phyloP scores from a whole-genome alignment of 2,113 vertebrate species.

The Nipponia nippon region DNA sequence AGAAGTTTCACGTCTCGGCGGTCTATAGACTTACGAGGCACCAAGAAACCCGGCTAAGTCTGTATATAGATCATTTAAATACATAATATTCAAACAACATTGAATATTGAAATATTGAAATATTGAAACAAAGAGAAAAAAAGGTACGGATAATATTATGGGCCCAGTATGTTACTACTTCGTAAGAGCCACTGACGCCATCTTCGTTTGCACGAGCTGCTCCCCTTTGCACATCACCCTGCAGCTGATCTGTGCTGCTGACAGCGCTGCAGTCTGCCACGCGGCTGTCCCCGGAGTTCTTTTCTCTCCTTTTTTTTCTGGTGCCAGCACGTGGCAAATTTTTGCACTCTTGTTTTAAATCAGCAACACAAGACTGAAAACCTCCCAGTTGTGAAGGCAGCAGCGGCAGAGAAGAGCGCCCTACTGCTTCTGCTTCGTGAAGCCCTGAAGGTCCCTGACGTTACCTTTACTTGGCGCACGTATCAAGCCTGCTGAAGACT shows the following conservation, averaged over 20 bases:
- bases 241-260: not conserved
- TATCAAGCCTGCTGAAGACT: not conserved
- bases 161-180: not conserved
- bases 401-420: not conserved
- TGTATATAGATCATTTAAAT: rapidly evolving
- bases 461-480: not conserved
- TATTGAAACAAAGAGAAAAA: not conserved
- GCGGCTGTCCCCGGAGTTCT: not conserved
- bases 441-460: not conserved
- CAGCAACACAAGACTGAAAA: not conserved
- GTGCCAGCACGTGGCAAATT: not conserved
- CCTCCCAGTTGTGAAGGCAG: not conserved
- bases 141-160: rapidly evolving
- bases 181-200: not conserved
- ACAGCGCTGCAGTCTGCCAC: not conserved
- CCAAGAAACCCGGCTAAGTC: not conserved
- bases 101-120: too few relatives aligned
- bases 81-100: too few relatives aligned
- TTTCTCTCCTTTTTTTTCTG: not conserved
- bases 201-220: not conserved
- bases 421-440: not conserved
- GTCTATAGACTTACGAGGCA: rapidly evolving
- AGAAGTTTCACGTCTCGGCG: rapidly evolving
- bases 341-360: not conserved
- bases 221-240: rapidly evolving